Evolutionary conservation across 2,113 vertebrate species (phyloP).

Genomic region (Carettochelys insculpta): DNA sequence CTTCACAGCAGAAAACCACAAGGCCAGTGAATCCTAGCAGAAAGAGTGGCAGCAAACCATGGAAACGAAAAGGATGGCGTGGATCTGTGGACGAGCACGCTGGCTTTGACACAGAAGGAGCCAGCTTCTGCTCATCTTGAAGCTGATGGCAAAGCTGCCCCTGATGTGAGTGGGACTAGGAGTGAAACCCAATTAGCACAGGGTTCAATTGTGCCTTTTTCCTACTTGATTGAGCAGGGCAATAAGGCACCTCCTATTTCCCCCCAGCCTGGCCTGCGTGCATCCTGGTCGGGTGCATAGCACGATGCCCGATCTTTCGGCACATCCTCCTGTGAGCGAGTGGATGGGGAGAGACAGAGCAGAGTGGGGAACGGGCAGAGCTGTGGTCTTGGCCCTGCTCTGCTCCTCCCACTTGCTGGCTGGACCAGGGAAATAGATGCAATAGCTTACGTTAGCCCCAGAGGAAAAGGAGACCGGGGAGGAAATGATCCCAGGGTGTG

Average conservation of each 20-base stretch:
- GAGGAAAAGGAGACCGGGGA: background rate
- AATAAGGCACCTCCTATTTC: constrained; percentile 4
- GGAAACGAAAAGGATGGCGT: background rate
- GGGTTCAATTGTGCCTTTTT: constrained; percentile 36
- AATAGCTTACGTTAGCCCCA: background rate
- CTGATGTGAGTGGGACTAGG: constrained; percentile 52
- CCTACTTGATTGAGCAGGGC: constrained; percentile 53
- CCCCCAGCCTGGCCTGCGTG: background rate
- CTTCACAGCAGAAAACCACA: background rate
- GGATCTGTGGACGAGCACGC: background rate
- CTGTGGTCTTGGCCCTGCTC: background rate
- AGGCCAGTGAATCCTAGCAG: background rate
- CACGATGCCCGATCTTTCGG: background rate
- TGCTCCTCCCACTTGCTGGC: background rate
- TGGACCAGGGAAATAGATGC: background rate
- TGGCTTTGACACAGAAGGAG: accelerated
- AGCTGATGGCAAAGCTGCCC: background rate
- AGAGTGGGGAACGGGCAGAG: background rate
- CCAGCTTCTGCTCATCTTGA: background rate
- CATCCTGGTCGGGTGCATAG: background rate
- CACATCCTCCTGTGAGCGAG: background rate
- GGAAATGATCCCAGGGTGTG: background rate
- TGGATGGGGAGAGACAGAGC: background rate
- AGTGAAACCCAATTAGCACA: constrained; percentile 48
- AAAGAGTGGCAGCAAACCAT: background rate